Evolutionary conservation across 2,113 vertebrate genomes (phyloP), one percentile per base, ranked within the genome.

Genomic region (Hemichromis elongatus): DNA sequence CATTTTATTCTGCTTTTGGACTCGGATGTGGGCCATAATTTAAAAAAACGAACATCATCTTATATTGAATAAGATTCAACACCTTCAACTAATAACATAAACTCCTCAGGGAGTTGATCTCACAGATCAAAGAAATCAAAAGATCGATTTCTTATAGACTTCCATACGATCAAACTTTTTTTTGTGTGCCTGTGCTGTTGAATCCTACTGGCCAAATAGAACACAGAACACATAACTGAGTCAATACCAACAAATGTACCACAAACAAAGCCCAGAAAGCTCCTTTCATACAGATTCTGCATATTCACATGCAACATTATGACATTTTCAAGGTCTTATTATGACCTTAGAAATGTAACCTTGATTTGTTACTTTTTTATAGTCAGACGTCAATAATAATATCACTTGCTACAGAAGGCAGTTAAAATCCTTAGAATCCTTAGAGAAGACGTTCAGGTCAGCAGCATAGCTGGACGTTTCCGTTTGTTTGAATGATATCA

Each of bases 401-500:
- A 73, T 66, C 45, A 75, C 10, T 45, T 86, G 75, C 47, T 50
- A 19, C 75, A 73, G 37, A 33, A 33, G 26, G 42, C 28, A 16
- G 40, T 61, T 33, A 5, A 16, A 70, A 89, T 53, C 50, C 52
- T 54, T 35, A 66, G 73, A 53, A 66, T 75, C 81, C 5, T 21
- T 40, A 14, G 24, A 50, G 54, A 40, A 28, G 33, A 61, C 8
- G 14, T 81, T 80, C 52, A 13, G 79, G 50, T 85, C 40, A 87
- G 55, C 52, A 26, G 18, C 18, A 52, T 47, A 3, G 7, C 24
- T 56, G 63, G 80, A 68, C 82, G n/a, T 53, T 54, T 79, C 45
- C 88, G 80, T 87, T 92, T 90, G 78, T 90, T 90, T 92, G 82
- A 92, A 86, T 59, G 45, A 73, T 85, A 79, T 82, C 89, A 80